Base-by-base conservation (phyloP, 2,888 invertebrate genomes). In the Augochlorella aurata region DNA sequence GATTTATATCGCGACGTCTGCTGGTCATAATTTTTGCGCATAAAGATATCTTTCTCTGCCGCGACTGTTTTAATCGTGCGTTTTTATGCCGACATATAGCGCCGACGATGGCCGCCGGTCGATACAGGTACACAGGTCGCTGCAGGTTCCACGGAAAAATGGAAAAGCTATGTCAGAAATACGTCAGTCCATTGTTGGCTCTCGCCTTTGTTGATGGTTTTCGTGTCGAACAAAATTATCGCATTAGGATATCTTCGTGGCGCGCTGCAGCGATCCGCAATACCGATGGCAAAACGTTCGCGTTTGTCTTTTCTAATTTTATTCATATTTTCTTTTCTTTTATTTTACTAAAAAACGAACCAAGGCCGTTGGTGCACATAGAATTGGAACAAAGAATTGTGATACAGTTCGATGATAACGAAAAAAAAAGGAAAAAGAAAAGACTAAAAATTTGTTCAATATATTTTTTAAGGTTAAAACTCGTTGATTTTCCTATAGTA, bases 41-140 rank as follows among this genome's bases (percentile, higher is more conserved):
- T 54, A 14, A 67, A 24, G 67, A 49, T 50, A 61, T 74, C 67
- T 50, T 61, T 54, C 45, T 21, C 29, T 14, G n/a, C 24, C 18
- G 58, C 14, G 47, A 49, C 77, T 58, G 67, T 77, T 74, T 67
- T 67, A 77, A 73, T 77, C 49, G 49, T 49, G 18, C 44, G 52
- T 74, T 74, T 77, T 73, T 67, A 3, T 14, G 18, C 14, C 0
- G n/a, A 21, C 24, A 38, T 12, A 10, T 8, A 44, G 12, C 47
- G 14, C 5, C 49, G 47, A 12, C 21, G 49, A 38, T 18, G 18
- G 21, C 21, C 21, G 54, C 54, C 24, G 7, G 38, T 67, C 54
- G 58, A 47, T n/a, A 18, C 14, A 45, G 18, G n/a, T 49, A 16
- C n/a, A 10, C 14, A 24, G 63, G 12, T 38, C 16, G 29, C 21